These are phyloP conservation scores for Teleopsis dalmanni DNA, from an alignment of 1,140 invertebrate genomes.

Conservation along the genomic window DNA sequence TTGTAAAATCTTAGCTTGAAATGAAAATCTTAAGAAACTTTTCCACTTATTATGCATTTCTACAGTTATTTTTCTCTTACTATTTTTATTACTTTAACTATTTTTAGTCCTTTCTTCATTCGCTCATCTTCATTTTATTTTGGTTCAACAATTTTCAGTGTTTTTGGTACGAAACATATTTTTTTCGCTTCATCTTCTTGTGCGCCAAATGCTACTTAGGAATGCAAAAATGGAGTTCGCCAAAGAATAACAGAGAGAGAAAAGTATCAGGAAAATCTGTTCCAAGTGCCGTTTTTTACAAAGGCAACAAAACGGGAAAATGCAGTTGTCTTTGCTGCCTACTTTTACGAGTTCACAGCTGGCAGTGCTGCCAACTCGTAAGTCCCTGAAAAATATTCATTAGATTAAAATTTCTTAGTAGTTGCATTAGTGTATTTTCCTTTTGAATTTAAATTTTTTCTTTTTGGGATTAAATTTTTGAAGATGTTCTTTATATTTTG, in stretches of 20 bases:
- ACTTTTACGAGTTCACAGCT: not conserved
- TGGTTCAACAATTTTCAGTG: too few species aligned
- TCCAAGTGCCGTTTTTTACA: not conserved
- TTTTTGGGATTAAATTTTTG: too few species aligned
- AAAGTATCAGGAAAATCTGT: not conserved
- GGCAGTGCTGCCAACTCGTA: not conserved
- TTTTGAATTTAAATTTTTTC: not conserved
- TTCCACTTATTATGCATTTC: not conserved
- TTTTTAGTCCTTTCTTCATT: too few species aligned
- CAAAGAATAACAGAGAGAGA: too few species aligned
- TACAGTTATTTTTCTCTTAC: not conserved
- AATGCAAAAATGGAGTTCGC: conserved; percentile 5
- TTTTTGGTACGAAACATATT: not conserved
- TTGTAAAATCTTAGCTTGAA: conserved; percentile 2
- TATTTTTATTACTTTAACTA: not conserved
- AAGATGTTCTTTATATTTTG: too few species aligned
- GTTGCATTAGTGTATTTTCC: not conserved
- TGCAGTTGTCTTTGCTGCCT: not conserved
- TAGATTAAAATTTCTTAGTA: conserved; percentile 1
- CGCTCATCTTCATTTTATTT: too few species aligned
- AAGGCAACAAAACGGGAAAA: not conserved
- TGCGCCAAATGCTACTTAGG: conserved; percentile 1
- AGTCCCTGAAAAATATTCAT: conserved; percentile 8
- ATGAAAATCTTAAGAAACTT: not conserved
- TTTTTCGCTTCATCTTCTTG: not conserved